Base-by-base conservation (phyloP, 2,113 vertebrate species). In the Oceanites oceanicus region DNA sequence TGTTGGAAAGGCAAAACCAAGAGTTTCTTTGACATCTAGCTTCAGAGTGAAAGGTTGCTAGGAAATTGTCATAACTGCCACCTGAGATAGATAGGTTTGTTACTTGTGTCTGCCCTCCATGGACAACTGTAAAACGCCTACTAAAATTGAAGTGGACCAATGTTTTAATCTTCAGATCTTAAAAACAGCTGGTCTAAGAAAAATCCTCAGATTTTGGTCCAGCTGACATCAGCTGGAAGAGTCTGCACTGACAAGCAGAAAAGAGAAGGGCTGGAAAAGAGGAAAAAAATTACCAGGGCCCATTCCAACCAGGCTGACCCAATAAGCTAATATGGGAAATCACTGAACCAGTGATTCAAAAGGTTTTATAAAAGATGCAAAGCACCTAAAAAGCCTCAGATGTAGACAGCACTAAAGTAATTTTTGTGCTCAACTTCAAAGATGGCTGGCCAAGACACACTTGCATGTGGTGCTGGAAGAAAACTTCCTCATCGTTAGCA, bases 211-310 rank as follows among this genome's bases (percentile, higher is more conserved):
- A 40, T 20, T 72, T 13, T 20, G 1, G 2, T 34, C 16, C 30
- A n/a, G 25, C 8, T 49, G 49, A 53, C 12, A 23, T 29, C 50
- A 68, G 9, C 20, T 82, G 36, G 12, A 82, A 61, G 10, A 63
- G 2, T 36, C 18, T 86, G 62, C 42, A 73, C 9, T 47, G 12
- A 53, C 12, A 77, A 56, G 6, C 8, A 34, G 19, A 16, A 82
- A 80, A 73, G 40, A 42, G 5, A 61, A 15, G 10, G 4, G 6
- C 6, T 67, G 25, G 34, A 76, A 91, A 74, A 45, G 4, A 68
- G 7, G 8, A 0, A 36, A 26, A 82, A 88, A 61, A 21, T 27
- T 3, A 9, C 10, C 30, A 44, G 18, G 0, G 1, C 7, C 3
- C 9, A 34, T 25, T 16, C 15, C 22, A 63, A 11, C 3, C 11